These are phyloP conservation scores for Adelognathus sp. DNA, from an alignment of 2,888 invertebrate species.

Conservation along the genomic window DNA sequence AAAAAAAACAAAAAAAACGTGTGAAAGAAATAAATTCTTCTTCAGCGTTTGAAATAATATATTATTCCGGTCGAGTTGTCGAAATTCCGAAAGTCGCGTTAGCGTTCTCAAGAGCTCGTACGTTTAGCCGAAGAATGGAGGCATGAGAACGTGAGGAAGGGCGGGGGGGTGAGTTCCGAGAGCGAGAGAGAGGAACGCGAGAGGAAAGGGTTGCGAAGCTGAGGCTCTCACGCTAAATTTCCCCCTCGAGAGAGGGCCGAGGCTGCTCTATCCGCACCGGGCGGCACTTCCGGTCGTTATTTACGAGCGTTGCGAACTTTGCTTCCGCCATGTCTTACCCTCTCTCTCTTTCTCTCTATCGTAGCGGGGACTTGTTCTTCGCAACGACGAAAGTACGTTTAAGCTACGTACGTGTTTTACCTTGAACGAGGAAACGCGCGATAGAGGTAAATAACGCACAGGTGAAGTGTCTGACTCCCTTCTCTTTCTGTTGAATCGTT, in stretches of 20 bases:
- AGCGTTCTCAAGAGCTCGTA: slow-evolving; percentile 36
- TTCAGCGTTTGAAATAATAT: slow-evolving; percentile 40
- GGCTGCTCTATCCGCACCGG: slow-evolving; percentile 74
- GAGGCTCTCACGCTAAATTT: slow-evolving; percentile 30
- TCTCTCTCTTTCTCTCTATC: too few species aligned
- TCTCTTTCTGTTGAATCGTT: too few species aligned
- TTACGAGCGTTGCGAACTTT: slow-evolving; percentile 75
- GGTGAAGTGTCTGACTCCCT: too few species aligned
- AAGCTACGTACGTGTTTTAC: too few species aligned
- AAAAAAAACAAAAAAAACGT: slow-evolving; percentile 12
- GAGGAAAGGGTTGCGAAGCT: slow-evolving; percentile 63
- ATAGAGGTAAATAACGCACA: too few species aligned
- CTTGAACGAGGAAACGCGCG: too few species aligned
- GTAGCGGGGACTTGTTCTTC: slow-evolving; percentile 60
- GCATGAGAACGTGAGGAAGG: slow-evolving; percentile 1
- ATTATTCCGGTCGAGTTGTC: slow-evolving; percentile 40
- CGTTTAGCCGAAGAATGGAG: slow-evolving; percentile 25
- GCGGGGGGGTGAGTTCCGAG: neutral
- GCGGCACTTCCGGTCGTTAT: slow-evolving; percentile 78
- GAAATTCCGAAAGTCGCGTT: slow-evolving; percentile 53
- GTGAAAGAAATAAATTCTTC: slow-evolving; percentile 34
- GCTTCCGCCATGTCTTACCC: slow-evolving; percentile 56
- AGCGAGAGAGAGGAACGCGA: slow-evolving; percentile 34
- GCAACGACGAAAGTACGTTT: slow-evolving; percentile 12
- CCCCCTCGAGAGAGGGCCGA: slow-evolving; percentile 44